Evolutionary conservation across 1,140 invertebrate species (phyloP).

Genomic region (Holcopasites calliopsidis): DNA sequence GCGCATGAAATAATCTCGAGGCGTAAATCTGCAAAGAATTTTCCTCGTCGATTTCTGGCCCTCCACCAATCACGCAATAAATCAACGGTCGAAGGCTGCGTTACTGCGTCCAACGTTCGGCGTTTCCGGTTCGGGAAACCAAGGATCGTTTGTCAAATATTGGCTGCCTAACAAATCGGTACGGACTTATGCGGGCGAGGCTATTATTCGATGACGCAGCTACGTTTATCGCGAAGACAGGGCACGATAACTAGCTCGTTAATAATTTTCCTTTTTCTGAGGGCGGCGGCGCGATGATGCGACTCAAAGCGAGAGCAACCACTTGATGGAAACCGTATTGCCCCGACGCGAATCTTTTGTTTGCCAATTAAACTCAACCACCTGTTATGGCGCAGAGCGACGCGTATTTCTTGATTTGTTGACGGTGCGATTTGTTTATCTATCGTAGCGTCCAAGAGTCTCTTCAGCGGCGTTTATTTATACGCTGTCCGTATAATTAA

Average conservation of each 20-base stretch:
- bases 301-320: too few relatives aligned
- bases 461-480: conserved; percentile 11
- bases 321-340: too few relatives aligned
- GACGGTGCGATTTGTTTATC: conserved; percentile 18
- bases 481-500: not conserved
- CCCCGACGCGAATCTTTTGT: not conserved
- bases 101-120: not conserved
- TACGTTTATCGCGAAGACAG: not conserved
- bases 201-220: not conserved
- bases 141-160: not conserved
- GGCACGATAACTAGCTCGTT: not conserved
- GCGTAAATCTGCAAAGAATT: too few relatives aligned
- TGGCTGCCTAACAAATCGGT: not conserved
- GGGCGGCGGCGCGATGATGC: too few relatives aligned
- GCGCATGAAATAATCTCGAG: too few relatives aligned
- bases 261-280: not conserved
- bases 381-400: conserved; percentile 42
- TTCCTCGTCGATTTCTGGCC: not conserved
- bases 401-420: conserved; percentile 20
- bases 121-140: not conserved
- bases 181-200: not conserved
- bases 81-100: not conserved
- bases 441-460: not conserved
- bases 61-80: not conserved
- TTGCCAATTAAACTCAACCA: conserved; percentile 39